phyloP scores from a whole-genome alignment of 1,140 invertebrate species.

The Caerostris darwini region DNA sequence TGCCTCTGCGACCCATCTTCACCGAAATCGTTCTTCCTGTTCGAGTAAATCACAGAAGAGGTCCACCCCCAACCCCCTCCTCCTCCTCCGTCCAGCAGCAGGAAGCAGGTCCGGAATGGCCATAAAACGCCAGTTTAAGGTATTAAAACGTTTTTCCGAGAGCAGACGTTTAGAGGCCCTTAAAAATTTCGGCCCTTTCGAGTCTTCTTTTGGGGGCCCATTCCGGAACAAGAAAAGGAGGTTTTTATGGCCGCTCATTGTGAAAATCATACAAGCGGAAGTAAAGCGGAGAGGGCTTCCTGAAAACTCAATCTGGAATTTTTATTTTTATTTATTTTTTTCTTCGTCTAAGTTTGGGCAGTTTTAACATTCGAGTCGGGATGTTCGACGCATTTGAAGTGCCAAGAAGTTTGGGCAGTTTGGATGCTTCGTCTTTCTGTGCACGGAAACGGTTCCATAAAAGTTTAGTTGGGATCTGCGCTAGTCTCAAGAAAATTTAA shows the following conservation, averaged over 20 bases:
- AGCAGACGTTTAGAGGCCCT: not conserved
- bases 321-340: too few relatives aligned
- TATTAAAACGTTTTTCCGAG: slow-evolving; percentile 16
- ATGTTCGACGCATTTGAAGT: too few relatives aligned
- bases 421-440: too few relatives aligned
- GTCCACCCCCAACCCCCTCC: not conserved
- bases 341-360: too few relatives aligned
- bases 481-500: too few relatives aligned
- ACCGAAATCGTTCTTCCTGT: not conserved
- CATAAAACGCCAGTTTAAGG: slow-evolving; percentile 20
- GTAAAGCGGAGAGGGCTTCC: not conserved
- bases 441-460: too few relatives aligned
- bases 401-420: too few relatives aligned
- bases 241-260: slow-evolving; percentile 7
- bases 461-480: too few relatives aligned
- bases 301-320: not conserved
- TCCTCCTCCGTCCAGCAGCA: not conserved
- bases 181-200: slow-evolving; percentile 12
- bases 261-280: slow-evolving; percentile 1
- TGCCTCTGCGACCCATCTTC: not conserved
- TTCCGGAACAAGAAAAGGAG: not conserved
- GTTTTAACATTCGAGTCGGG: too few relatives aligned
- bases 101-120: not conserved
- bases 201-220: not conserved
- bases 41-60: not conserved